These are phyloP conservation scores for Cottoperca gobio DNA, from an alignment of 2,797 vertebrate species.

Conservation along the genomic window DNA sequence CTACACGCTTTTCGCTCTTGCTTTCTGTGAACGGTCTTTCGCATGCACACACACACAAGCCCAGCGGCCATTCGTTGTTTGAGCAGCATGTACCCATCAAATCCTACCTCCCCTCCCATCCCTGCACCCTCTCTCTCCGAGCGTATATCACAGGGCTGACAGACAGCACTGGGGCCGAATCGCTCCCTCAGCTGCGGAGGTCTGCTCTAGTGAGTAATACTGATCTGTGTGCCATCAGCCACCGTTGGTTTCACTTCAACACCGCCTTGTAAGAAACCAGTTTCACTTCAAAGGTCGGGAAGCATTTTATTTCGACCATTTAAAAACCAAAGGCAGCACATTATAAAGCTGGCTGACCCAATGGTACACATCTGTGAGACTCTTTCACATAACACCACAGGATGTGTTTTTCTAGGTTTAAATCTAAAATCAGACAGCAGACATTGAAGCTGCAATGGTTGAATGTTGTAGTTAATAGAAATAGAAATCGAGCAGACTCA, in stretches of 20 bases:
- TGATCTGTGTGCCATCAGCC: constrained; percentile 67
- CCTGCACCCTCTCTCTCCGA: constrained; percentile 51
- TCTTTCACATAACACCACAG: background rate
- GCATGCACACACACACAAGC: constrained; percentile 40
- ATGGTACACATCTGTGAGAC: constrained; percentile 6
- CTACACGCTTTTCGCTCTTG: constrained; percentile 32
- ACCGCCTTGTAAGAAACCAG: constrained; percentile 9
- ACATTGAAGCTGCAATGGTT: background rate
- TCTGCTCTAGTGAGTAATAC: constrained; percentile 65
- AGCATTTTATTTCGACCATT: constrained; percentile 58
- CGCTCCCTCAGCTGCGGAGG: constrained; percentile 71
- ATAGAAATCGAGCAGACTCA: constrained; percentile 25
- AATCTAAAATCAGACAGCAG: constrained; percentile 24
- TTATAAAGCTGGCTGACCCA: constrained; percentile 39
- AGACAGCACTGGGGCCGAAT: constrained; percentile 65
- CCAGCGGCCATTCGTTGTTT: constrained; percentile 67
- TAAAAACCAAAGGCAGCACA: constrained; percentile 25
- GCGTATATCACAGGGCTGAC: constrained; percentile 70
- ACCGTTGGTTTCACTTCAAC: constrained; percentile 45
- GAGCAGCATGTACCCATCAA: constrained; percentile 79
- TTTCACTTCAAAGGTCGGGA: constrained; percentile 54
- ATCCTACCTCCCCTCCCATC: constrained; percentile 55
- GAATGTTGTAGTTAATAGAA: too few species aligned
- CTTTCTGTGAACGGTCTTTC: constrained; percentile 43
- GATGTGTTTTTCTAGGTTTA: constrained; percentile 47